These are phyloP conservation scores for Ascidia mentula DNA, from an alignment of 23 tunicate species.

Conservation along the genomic window DNA sequence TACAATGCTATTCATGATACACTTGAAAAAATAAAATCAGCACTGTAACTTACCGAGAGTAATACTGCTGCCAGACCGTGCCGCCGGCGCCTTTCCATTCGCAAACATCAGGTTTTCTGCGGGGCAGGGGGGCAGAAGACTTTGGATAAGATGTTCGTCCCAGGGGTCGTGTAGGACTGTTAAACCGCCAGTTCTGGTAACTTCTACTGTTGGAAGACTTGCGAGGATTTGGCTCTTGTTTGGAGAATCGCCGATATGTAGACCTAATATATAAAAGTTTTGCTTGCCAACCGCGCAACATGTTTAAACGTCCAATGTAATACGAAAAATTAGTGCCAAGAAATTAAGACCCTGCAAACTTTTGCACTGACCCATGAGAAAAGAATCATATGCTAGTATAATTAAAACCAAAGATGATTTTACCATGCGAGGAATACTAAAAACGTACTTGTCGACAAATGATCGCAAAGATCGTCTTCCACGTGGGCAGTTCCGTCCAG, in stretches of 20 bases:
- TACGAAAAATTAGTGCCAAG: too few relatives aligned
- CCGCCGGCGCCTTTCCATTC: background rate
- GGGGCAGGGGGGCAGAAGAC: background rate
- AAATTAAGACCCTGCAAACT: too few relatives aligned
- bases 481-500: background rate
- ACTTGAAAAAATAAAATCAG: background rate
- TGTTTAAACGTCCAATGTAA: too few relatives aligned
- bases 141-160: constrained; percentile 11
- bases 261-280: too few relatives aligned
- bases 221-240: background rate
- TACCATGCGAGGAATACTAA: too few relatives aligned
- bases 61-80: background rate
- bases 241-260: background rate
- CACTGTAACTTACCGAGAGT: background rate
- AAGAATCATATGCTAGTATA: too few relatives aligned
- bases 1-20: background rate
- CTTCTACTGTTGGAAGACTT: background rate
- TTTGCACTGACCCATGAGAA: too few relatives aligned
- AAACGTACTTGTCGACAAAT: background rate
- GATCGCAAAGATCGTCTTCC: background rate
- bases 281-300: too few relatives aligned
- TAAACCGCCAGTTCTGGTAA: background rate
- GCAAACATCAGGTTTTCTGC: background rate
- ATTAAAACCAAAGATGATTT: too few relatives aligned
- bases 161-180: constrained; percentile 30